A percentile compares a stretch with the other conserved stretches of the same genome.
phyloP scores from a whole-genome alignment of 2,888 invertebrate genomes.

The Blastobasis lacticolella region DNA sequence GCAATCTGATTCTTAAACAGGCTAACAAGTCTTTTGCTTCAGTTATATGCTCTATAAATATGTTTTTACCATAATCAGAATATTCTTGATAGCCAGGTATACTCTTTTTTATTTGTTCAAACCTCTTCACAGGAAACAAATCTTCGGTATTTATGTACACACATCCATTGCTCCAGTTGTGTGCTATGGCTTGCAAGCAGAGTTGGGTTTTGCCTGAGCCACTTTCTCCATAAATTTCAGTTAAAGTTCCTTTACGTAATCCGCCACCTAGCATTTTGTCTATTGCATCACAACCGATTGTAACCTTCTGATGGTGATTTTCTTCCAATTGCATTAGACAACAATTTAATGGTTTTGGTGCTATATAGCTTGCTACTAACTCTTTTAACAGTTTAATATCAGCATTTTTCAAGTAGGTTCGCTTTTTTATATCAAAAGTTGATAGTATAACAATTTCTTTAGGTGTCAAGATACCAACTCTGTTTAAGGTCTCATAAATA shows the following conservation, averaged over 20 bases:
- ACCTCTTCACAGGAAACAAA: slow-evolving; percentile 67
- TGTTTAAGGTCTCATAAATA: slow-evolving; percentile 41
- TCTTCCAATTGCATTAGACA: slow-evolving; percentile 25
- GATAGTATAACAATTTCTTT: slow-evolving; percentile 47
- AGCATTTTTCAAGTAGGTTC: slow-evolving; percentile 41
- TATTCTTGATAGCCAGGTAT: slow-evolving; percentile 20
- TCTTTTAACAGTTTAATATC: slow-evolving; percentile 46
- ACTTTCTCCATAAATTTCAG: slow-evolving; percentile 87
- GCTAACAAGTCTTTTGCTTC: slow-evolving; percentile 51
- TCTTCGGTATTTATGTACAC: slow-evolving; percentile 87
- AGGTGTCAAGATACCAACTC: slow-evolving; percentile 41
- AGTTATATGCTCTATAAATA: slow-evolving; percentile 59
- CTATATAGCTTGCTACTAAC: slow-evolving; percentile 30
- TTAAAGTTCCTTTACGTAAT: slow-evolving; percentile 78
- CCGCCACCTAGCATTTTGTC: slow-evolving; percentile 80
- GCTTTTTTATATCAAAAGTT: slow-evolving; percentile 48
- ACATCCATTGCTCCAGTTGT: slow-evolving; percentile 74
- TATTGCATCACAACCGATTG: slow-evolving; percentile 74
- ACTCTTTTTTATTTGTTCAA: slow-evolving; percentile 44
- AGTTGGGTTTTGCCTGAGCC: slow-evolving; percentile 89
- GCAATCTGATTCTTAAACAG: slow-evolving; percentile 50
- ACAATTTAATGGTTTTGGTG: slow-evolving; percentile 30
- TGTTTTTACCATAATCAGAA: slow-evolving; percentile 41
- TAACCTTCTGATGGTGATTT: slow-evolving; percentile 29
- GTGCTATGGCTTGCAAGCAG: slow-evolving; percentile 80